Evolutionary conservation across 2,113 vertebrate genomes (phyloP).

Genomic region (Labrus mixtus): DNA sequence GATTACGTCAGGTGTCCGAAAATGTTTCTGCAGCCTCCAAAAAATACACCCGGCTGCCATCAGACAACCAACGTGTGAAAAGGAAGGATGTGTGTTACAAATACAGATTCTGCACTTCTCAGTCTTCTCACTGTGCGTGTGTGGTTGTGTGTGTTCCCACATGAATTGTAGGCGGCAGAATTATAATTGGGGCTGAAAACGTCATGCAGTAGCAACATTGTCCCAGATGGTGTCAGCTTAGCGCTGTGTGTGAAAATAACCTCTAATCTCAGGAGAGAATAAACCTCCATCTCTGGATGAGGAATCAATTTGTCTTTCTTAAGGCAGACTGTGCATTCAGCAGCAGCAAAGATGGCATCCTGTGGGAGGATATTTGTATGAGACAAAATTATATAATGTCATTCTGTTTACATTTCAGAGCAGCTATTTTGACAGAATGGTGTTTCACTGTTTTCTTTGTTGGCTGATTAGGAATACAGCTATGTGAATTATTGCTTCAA

Average conservation of each 20-base stretch:
- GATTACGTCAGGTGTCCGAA: too few relatives aligned
- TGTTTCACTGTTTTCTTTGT: too few relatives aligned
- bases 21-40: too few relatives aligned
- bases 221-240: conserved; percentile 68
- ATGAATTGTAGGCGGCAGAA: conserved; percentile 19
- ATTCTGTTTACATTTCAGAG: neutral
- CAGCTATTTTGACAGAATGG: too few relatives aligned
- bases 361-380: neutral
- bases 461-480: too few relatives aligned
- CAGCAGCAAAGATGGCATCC: conserved; percentile 21
- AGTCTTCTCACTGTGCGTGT: conserved; percentile 1
- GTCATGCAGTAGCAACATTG: conserved; percentile 43
- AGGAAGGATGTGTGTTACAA: neutral
- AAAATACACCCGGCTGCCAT: neutral
- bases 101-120: neutral
- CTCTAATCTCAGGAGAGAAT: conserved; percentile 28
- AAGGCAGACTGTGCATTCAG: conserved; percentile 5
- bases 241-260: conserved; percentile 39
- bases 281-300: conserved; percentile 11
- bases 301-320: conserved; percentile 29
- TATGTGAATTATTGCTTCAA: neutral
- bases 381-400: too few relatives aligned
- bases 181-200: conserved; percentile 1
- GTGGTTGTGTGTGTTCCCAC: conserved; percentile 3
- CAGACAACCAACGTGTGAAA: neutral